Conservation (phyloP, 2,113 vertebrate species). For the Cyanoliseus patagonus region DNA sequence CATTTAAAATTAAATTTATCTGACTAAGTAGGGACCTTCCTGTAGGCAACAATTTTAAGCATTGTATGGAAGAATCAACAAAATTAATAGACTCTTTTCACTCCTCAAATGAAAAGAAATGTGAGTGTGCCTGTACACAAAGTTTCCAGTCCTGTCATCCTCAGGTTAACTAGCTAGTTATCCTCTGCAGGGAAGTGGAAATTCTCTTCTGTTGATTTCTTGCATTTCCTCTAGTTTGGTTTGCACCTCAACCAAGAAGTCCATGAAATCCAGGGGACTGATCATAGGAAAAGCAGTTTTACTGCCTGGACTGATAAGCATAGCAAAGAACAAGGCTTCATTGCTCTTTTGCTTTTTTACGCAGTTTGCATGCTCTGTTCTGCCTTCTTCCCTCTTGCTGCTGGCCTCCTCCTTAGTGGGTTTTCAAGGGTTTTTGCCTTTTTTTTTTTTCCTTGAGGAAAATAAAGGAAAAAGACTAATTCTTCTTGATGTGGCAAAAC, state of each 20-base stretch:
- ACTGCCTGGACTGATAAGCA: neutral
- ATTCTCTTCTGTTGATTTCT: neutral
- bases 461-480: neutral
- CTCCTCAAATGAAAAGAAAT: neutral
- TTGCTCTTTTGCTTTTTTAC: neutral
- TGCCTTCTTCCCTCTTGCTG: neutral
- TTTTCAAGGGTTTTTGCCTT: neutral
- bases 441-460: neutral
- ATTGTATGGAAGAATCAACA: neutral
- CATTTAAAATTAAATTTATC: neutral
- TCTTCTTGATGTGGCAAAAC: neutral
- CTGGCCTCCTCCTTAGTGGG: neutral
- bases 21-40: neutral
- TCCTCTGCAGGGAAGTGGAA: neutral
- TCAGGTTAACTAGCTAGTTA: neutral
- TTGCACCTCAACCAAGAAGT: neutral
- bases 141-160: neutral
- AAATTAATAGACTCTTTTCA: neutral
- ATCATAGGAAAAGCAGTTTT: neutral
- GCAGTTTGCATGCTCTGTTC: neutral
- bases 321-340: neutral
- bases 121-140: neutral
- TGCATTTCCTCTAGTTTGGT: neutral
- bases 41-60: neutral
- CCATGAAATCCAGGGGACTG: neutral